These are phyloP conservation scores for Andricus grossulariae DNA, from an alignment of 1,140 invertebrate species.

Conservation along the genomic window DNA sequence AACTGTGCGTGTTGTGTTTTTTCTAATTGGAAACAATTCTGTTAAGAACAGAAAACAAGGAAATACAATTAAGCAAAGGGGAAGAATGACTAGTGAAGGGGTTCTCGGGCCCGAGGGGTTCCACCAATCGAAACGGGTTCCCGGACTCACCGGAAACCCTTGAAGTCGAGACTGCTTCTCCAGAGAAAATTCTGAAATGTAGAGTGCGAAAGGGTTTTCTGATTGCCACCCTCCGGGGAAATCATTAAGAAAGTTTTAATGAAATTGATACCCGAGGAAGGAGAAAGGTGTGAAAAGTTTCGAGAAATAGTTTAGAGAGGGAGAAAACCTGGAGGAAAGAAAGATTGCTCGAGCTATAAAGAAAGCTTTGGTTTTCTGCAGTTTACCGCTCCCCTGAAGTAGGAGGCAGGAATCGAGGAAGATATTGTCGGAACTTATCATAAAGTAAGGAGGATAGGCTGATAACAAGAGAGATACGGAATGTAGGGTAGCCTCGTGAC, in stretches of 20 bases:
- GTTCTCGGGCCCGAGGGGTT: constrained; percentile 32
- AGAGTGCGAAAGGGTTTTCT: constrained; percentile 9
- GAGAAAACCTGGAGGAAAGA: not conserved
- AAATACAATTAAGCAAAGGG: too few species aligned
- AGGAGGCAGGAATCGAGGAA: constrained; percentile 12
- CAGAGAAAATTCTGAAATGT: constrained; percentile 17
- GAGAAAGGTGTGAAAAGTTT: not conserved
- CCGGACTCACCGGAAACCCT: constrained; percentile 21
- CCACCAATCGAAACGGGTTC: constrained; percentile 33
- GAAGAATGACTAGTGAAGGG: not conserved
- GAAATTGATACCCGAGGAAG: not conserved
- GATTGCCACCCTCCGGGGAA: constrained; percentile 23
- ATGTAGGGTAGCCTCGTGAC: constrained; percentile 18
- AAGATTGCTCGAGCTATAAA: not conserved
- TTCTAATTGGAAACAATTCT: not conserved
- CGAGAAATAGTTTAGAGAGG: not conserved
- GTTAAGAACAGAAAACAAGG: not conserved
- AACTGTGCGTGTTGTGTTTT: not conserved
- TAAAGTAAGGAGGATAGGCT: not conserved
- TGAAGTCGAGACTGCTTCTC: not conserved
- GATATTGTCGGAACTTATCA: not conserved
- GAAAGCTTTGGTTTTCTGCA: too few species aligned
- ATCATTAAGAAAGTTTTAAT: constrained; percentile 4
- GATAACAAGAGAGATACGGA: constrained; percentile 18
- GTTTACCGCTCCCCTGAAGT: not conserved